Conservation (phyloP, 2,113 vertebrate genomes). For the Oryzias melastigma region DNA sequence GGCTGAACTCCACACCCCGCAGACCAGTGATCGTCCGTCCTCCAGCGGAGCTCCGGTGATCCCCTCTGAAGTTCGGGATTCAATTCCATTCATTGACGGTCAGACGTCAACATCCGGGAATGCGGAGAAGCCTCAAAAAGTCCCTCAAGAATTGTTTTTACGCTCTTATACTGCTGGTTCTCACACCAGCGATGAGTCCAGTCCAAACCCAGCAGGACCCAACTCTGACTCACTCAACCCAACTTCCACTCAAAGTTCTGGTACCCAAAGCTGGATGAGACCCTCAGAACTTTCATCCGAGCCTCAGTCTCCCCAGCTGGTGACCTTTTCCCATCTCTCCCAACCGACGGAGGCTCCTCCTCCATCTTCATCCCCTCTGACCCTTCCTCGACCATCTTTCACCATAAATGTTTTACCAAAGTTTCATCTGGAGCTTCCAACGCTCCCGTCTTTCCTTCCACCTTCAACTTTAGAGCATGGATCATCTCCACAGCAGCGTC, state of each 20-base stretch:
- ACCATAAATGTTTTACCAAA: constrained; percentile 25
- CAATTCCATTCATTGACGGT: constrained; percentile 5
- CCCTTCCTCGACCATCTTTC: constrained; percentile 3
- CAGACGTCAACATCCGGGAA: neutral
- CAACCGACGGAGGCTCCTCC: too few relatives aligned
- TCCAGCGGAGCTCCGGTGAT: neutral
- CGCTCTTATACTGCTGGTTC: neutral
- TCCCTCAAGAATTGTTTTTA: neutral
- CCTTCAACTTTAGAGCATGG: constrained; percentile 1
- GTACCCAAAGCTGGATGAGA: neutral
- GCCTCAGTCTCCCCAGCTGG: too few relatives aligned
- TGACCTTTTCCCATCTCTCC: too few relatives aligned
- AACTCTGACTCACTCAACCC: constrained; percentile 3
- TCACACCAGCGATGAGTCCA: neutral
- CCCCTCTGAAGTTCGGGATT: neutral
- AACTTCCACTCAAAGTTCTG: constrained; percentile 2
- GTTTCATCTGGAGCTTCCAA: constrained; percentile 27
- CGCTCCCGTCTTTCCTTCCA: constrained; percentile 9
- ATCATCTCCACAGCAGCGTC: constrained; percentile 9
- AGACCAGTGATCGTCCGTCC: constrained; percentile 3
- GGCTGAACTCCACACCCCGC: constrained; percentile 2
- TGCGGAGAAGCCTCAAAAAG: constrained; percentile 7
- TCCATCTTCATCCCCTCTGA: constrained; percentile 1
- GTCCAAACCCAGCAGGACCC: constrained; percentile 7
- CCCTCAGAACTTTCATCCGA: neutral